Evolutionary conservation across 1,140 invertebrate species (phyloP), one percentile per base, ranked within the genome.

Genomic region (Scaptomyza hsui): DNA sequence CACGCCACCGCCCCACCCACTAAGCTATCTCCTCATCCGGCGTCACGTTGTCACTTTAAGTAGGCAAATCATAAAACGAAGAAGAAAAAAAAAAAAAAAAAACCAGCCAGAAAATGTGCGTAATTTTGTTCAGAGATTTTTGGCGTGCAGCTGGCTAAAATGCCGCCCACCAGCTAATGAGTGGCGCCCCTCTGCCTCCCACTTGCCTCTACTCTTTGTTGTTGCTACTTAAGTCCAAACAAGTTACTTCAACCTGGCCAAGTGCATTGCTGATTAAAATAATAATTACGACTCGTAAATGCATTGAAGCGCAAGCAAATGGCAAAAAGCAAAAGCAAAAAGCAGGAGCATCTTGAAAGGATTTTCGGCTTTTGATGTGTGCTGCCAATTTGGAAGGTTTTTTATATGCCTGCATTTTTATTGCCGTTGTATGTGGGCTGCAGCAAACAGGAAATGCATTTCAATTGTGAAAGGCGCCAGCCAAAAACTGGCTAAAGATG

Each of bases 11-110:
- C 21, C 18, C 47, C 29, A 1, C 15, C 19, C 19, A 5, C 18
- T 4, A 32, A 19, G 24, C 29, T 29, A 24, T 7, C 64, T 37
- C 32, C 37, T 63, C 49, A 59, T 42, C 42, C 71, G 73, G 55
- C 82, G 82, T 82, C 82, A 75, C 78, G 82, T 86, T 86, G 82
- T 82, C 82, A 82, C 82, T 75, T 86, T 64, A 82, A 70, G 82
- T 78, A 88, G 74, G 82, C 82, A 86, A 86, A 88, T 86, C 81
- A 70, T 85, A 88, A 85, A 85, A 85, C n/a, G 65, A 47, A 41
- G 37, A 51, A 56, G 51, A 6, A 15, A 52, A 24, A 24, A 49
- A 65, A 60, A 44, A 13, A 24, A 45, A 49, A 24, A 57, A 62
- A 52, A 56, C 16, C 29, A 42, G 42, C 39, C 42, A 39, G 29